Percentiles rank a stretch among this genome's conserved stretches.
phyloP scores from a whole-genome alignment of 2,888 invertebrate genomes.

The Cheiracanthium punctorium region DNA sequence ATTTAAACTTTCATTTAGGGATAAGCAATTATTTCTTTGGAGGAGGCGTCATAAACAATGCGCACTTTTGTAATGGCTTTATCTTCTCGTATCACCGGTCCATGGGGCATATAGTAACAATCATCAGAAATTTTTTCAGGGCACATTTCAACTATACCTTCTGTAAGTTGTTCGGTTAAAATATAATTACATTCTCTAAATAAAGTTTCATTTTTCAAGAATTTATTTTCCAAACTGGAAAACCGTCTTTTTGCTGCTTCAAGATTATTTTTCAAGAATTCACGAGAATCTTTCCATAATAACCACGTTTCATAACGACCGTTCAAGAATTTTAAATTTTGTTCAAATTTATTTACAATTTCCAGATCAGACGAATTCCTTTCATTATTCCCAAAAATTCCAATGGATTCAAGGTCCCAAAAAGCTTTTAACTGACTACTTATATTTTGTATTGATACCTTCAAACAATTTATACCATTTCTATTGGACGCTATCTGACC shows the following conservation, averaged over 20 bases:
- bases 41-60: not conserved
- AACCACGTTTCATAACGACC: not conserved
- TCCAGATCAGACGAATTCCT: not conserved
- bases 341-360: not conserved
- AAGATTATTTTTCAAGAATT: not conserved
- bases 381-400: not conserved
- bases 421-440: not conserved
- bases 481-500: not conserved
- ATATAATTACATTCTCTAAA: not conserved
- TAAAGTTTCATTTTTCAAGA: not conserved
- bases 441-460: not conserved
- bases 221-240: not conserved
- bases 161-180: not conserved
- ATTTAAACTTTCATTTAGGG: conserved; percentile 5
- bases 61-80: not conserved
- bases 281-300: not conserved
- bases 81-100: not conserved
- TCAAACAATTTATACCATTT: conserved; percentile 1
- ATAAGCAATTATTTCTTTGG: not conserved
- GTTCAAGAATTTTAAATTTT: not conserved
- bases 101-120: not conserved
- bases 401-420: not conserved
- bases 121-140: not conserved
- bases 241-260: not conserved
- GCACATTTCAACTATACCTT: not conserved